Base-by-base conservation (phyloP, 1,140 invertebrate species). In the Oedothorax gibbosus region DNA sequence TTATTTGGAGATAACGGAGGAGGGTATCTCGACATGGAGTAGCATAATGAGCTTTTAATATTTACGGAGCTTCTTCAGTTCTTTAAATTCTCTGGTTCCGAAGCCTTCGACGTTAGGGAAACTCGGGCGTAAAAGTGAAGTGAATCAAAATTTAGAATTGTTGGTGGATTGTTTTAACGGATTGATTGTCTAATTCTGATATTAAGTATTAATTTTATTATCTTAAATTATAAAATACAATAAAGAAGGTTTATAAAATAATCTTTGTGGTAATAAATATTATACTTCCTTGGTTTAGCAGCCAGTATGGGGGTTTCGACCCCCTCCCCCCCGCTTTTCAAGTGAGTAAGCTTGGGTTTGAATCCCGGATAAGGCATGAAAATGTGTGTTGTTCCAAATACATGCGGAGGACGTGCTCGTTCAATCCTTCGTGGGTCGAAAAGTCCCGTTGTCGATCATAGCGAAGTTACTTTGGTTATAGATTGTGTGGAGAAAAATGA, bases 41-140 rank as follows among this genome's bases (percentile, higher is more conserved):
- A 18, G 12, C 57, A 18, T 62, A 62, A 62, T 62, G 57, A 62
- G 57, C 57, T 62, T 62, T 62, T 62, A 18, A 62, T 62, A 62
- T 62, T 62, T 62, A 1, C 35, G 35, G 5, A 35, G 35, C 35
- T 35, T 35, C 35, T 35, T 35, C 35, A 35, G 35, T 35, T 35
- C 35, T 35, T 35, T 35, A 35, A 35, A 35, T 35, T 35, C 35
- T 35, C 35, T 35, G 35, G 2, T 35, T 35, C 35, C 35, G 35
- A 35, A 35, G 35, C 5, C 35, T 35, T 35, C 35, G 35, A 35
- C 35, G 5, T 35, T 35, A 5, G 1, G 5, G 35, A 35, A 35
- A 35, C 35, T 35, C 35, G 5, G 5, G 35, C 35, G 35, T 35
- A 35, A n/a, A n/a, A 35, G 35, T 35, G 35, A 35, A 35, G 35